Percentiles rank a stretch among this genome's conserved stretches.
Conservation (phyloP, 2,113 vertebrate species). For the Sminthopsis crassicaudata region DNA sequence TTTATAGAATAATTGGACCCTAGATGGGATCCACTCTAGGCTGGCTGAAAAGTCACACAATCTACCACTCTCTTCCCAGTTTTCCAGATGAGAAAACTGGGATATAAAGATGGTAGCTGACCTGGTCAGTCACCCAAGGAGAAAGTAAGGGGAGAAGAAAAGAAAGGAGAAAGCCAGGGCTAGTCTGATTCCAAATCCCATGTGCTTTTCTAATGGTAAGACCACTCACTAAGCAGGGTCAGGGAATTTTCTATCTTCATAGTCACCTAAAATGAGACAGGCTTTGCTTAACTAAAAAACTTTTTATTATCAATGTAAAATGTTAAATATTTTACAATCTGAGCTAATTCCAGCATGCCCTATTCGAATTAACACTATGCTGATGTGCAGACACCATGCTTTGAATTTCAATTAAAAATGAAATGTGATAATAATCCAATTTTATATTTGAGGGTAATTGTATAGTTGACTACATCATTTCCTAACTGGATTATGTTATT, state of each 20-base stretch:
- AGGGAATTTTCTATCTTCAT: slow-evolving; percentile 60
- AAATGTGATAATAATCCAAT: slow-evolving; percentile 77
- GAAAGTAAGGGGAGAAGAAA: too few relatives aligned
- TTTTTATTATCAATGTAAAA: slow-evolving; percentile 98
- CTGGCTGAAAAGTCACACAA: neutral
- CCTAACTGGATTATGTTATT: slow-evolving; percentile 78
- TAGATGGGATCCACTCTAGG: neutral
- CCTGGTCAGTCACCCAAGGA: neutral
- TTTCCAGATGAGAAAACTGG: neutral
- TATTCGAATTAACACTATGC: slow-evolving; percentile 87
- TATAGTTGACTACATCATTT: slow-evolving; percentile 80
- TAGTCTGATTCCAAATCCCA: neutral
- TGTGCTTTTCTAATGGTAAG: slow-evolving; percentile 44
- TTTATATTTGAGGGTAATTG: slow-evolving; percentile 80
- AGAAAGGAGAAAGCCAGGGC: neutral
- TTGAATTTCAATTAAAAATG: slow-evolving; percentile 84
- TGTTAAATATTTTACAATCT: slow-evolving; percentile 87
- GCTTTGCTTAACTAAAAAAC: slow-evolving; percentile 90
- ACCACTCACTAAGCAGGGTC: slow-evolving; percentile 60
- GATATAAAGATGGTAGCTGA: neutral
- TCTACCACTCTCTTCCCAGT: neutral
- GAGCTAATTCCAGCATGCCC: slow-evolving; percentile 90
- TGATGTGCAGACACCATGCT: slow-evolving; percentile 90
- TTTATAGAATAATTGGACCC: neutral
- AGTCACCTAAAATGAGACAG: slow-evolving; percentile 78